Evolutionary conservation across 2,113 vertebrate genomes (phyloP).

Genomic region (Excalfactoria chinensis): DNA sequence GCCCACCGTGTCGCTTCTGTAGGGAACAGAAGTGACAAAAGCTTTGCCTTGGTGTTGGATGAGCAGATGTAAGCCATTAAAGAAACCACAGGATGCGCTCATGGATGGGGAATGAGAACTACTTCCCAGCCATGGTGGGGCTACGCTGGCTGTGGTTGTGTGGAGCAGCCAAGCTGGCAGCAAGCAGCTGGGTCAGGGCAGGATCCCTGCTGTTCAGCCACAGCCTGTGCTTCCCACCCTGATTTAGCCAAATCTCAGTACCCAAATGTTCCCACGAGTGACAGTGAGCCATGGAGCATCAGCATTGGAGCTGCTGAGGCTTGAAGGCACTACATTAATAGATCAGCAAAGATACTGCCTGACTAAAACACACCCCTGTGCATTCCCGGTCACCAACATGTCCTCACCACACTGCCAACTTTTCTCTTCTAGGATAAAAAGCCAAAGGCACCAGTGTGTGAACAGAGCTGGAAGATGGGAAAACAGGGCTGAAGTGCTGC

Average conservation of each 20-base stretch:
- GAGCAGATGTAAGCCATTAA: not conserved
- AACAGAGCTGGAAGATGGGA: not conserved
- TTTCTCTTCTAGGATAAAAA: not conserved
- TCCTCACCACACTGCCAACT: accelerated
- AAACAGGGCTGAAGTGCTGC: not conserved
- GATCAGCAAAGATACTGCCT: not conserved
- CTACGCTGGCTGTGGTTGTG: accelerated
- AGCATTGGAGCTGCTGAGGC: not conserved
- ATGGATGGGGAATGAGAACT: not conserved
- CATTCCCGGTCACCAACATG: accelerated
- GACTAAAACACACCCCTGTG: accelerated
- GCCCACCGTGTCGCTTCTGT: accelerated
- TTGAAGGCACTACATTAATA: accelerated
- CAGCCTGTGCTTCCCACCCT: accelerated
- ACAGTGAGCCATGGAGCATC: accelerated
- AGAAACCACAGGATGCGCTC: not conserved
- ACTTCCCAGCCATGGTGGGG: not conserved
- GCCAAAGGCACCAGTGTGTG: not conserved
- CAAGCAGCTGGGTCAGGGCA: not conserved
- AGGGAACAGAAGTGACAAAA: not conserved
- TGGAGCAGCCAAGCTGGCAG: accelerated
- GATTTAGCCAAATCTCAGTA: accelerated
- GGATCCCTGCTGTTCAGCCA: not conserved
- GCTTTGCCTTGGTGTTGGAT: not conserved
- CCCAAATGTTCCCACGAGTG: accelerated